Evolutionary conservation across 1,140 invertebrate species (phyloP).

Genomic region (Macrobrachium nipponense): DNA sequence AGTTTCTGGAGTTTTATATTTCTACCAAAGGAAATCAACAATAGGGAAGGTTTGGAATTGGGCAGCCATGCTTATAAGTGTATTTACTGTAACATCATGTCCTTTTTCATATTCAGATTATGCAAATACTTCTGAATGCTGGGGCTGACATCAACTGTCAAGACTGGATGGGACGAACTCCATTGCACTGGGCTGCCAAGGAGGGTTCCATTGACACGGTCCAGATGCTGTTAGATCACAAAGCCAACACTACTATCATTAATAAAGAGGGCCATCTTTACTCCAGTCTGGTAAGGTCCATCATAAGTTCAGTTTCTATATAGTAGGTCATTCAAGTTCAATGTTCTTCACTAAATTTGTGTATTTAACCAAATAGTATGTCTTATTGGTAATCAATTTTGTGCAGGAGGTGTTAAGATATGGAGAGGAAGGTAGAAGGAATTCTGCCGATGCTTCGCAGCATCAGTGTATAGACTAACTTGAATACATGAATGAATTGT

Average conservation of each 20-base stretch:
- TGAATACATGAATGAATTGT: no score
- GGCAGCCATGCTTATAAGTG: no score
- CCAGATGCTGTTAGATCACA: slow-evolving; percentile 73
- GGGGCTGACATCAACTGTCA: slow-evolving; percentile 77
- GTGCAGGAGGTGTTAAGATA: no score
- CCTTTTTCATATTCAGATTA: slow-evolving; percentile 70
- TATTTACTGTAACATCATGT: not conserved
- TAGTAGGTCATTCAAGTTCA: not conserved
- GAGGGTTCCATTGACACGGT: slow-evolving; percentile 72
- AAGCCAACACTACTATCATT: slow-evolving; percentile 72
- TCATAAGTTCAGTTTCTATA: not conserved
- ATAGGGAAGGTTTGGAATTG: no score
- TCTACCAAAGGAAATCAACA: no score
- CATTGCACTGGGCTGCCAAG: slow-evolving; percentile 78
- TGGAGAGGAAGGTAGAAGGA: no score
- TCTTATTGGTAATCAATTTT: no score
- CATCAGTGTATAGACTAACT: no score
- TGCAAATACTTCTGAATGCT: slow-evolving; percentile 74
- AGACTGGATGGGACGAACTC: slow-evolving; percentile 75
- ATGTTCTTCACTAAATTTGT: no score
- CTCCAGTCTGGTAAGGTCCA: slow-evolving; percentile 30
- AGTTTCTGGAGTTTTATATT: no score
- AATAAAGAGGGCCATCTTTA: slow-evolving; percentile 67
- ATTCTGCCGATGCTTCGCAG: no score
- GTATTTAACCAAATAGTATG: no score